phyloP scores from a whole-genome alignment of 2,113 vertebrate genomes.

The Pontoporia blainvillei region DNA sequence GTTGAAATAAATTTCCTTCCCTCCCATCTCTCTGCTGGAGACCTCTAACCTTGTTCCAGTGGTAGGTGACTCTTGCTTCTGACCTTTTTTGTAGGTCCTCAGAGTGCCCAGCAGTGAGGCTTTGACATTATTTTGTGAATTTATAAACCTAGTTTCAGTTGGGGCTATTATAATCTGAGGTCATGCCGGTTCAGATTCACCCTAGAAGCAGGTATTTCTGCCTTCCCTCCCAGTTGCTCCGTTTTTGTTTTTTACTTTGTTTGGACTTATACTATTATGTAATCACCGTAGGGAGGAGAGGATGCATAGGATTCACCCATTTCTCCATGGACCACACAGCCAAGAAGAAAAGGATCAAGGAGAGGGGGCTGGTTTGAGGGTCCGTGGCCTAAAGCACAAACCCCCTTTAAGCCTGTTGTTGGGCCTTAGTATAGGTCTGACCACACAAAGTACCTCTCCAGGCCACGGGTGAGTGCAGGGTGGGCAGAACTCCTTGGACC shows the following conservation, averaged over 20 bases:
- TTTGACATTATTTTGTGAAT: constrained; percentile 25
- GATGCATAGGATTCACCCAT: neutral
- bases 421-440: neutral
- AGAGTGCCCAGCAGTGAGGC: neutral
- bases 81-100: neutral
- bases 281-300: neutral
- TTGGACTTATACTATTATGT: neutral
- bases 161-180: neutral
- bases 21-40: neutral
- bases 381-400: neutral
- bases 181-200: neutral
- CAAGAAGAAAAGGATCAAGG: neutral
- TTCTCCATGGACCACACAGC: neutral
- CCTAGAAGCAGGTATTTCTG: constrained; percentile 8
- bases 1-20: constrained; percentile 18
- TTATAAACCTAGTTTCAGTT: constrained; percentile 6
- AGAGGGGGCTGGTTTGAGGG: neutral
- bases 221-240: neutral
- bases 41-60: neutral
- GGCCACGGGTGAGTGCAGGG: neutral
- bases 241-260: neutral
- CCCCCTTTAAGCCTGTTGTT: neutral
- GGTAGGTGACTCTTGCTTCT: neutral
- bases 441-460: neutral
- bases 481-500: neutral